Evolutionary conservation across 2,113 vertebrate species (phyloP).

Genomic region (Jaculus jaculus): DNA sequence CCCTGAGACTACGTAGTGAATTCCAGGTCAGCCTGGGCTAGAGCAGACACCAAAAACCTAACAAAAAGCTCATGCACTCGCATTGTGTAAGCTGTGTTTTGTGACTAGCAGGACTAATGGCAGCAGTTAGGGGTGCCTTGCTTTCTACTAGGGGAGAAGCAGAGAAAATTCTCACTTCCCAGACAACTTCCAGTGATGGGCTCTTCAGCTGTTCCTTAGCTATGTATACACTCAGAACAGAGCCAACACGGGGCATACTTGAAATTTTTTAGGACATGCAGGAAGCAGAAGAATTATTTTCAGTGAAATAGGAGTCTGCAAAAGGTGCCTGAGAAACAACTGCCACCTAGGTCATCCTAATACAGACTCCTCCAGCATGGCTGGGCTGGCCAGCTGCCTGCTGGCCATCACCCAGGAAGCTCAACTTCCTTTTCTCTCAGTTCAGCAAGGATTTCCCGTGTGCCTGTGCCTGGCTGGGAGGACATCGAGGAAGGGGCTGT

Average conservation of each 20-base stretch:
- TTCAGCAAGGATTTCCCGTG: constrained; percentile 39
- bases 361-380: constrained; percentile 50
- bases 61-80: background rate
- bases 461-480: background rate
- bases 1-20: too few relatives aligned
- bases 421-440: background rate
- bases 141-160: background rate
- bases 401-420: background rate
- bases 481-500: background rate
- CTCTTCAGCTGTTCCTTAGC: constrained; percentile 53
- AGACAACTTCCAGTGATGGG: background rate
- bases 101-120: background rate
- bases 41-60: too few relatives aligned
- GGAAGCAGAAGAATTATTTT: constrained; percentile 72
- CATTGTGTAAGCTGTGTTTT: constrained; percentile 1
- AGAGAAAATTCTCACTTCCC: constrained; percentile 48
- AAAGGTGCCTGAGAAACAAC: constrained; percentile 58
- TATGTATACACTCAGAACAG: constrained; percentile 29
- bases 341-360: background rate
- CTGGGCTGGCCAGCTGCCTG: background rate
- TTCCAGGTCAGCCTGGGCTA: too few relatives aligned
- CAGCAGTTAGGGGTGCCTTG: background rate
- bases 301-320: constrained; percentile 66
- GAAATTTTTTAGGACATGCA: constrained; percentile 46
- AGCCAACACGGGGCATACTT: constrained; percentile 48